These are phyloP conservation scores for Acrossocheilus fasciatus DNA, from an alignment of 2,797 vertebrate species.

Conservation along the genomic window DNA sequence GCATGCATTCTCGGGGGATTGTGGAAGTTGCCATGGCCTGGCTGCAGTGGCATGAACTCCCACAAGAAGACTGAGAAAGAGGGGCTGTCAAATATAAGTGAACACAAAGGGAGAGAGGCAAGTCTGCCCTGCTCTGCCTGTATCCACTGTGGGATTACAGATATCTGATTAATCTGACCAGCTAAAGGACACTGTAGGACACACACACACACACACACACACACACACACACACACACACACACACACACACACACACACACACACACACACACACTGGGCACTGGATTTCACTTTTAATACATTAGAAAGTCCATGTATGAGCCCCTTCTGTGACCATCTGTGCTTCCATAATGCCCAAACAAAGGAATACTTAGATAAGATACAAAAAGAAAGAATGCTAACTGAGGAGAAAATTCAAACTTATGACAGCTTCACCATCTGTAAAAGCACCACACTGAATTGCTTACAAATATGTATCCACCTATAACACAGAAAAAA, in stretches of 20 bases:
- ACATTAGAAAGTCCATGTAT: conserved; percentile 78
- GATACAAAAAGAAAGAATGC: conserved; percentile 2
- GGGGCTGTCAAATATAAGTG: conserved; percentile 38
- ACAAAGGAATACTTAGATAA: conserved; percentile 65
- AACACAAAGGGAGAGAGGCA: conserved; percentile 41
- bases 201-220: conserved; percentile 62
- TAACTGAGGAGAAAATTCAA: conserved; percentile 26
- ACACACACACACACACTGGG: conserved; percentile 54
- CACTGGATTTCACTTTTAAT: conserved; percentile 81
- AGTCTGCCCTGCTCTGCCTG: conserved; percentile 57
- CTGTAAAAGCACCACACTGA: conserved; percentile 38
- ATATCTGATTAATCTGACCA: conserved; percentile 85
- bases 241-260: conserved; percentile 63
- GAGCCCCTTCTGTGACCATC: conserved; percentile 69
- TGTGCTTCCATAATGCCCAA: conserved; percentile 74
- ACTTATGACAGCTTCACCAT: conserved; percentile 17
- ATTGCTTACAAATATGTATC: not conserved
- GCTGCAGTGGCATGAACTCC: conserved; percentile 26
- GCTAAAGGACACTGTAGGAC: conserved; percentile 71
- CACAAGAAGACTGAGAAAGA: conserved; percentile 6
- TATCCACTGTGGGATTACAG: conserved; percentile 76
- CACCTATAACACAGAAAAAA: not conserved
- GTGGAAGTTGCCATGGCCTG: conserved; percentile 46
- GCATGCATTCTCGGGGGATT: conserved; percentile 48
- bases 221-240: conserved; percentile 60